A percentile compares a stretch with the other conserved stretches of the same genome.
phyloP scores from a whole-genome alignment of 2,113 vertebrate species.

The Himantopus leucocephalus region DNA sequence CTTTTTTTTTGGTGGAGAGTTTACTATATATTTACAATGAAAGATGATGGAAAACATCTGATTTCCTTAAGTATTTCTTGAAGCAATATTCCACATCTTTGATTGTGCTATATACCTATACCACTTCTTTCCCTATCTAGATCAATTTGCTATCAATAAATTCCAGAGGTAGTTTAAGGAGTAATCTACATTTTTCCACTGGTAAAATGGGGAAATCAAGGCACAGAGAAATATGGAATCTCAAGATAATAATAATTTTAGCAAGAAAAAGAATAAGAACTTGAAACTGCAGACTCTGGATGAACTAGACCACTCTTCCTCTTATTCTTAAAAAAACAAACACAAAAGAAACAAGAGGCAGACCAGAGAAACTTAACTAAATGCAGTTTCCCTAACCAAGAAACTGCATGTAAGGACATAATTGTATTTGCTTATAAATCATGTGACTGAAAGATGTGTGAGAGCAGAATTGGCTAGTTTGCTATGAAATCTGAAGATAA shows the following conservation, averaged over 20 bases:
- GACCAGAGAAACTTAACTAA: neutral
- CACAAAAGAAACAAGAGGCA: neutral
- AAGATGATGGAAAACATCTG: neutral
- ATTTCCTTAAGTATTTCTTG: neutral
- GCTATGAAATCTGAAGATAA: neutral
- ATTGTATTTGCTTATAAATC: neutral
- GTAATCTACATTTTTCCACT: neutral
- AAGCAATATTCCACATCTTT: neutral
- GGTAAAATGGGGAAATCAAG: neutral
- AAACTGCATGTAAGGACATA: neutral
- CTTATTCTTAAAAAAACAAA: neutral
- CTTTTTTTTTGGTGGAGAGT: neutral
- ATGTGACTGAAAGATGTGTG: neutral
- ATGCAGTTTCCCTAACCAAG: neutral
- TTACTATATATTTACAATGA: neutral
- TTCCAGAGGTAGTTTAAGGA: neutral
- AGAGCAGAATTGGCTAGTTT: neutral
- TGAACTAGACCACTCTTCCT: neutral
- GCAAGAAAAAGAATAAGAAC: neutral
- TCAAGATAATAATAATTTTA: neutral
- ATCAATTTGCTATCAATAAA: neutral
- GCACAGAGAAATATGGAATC: neutral
- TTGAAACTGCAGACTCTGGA: neutral
- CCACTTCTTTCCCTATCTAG: neutral
- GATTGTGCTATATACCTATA: neutral